phyloP scores from a whole-genome alignment of 2,888 invertebrate species.

The Ischnura elegans region DNA sequence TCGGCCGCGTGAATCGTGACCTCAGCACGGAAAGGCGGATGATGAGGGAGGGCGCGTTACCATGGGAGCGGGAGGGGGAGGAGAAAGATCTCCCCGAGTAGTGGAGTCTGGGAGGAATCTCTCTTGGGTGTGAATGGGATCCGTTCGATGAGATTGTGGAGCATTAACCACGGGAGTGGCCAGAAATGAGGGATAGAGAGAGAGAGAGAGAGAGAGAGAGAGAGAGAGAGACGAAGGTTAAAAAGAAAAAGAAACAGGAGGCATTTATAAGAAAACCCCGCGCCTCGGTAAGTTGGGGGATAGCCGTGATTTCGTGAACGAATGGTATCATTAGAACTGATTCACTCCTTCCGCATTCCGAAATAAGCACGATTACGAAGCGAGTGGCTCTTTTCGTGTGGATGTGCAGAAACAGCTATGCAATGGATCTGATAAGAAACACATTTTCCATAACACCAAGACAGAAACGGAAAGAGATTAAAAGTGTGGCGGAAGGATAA shows the following conservation, averaged over 20 bases:
- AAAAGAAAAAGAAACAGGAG: background rate
- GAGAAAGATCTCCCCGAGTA: background rate
- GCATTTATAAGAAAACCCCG: constrained; percentile 32
- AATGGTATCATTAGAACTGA: constrained; percentile 34
- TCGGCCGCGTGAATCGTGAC: background rate
- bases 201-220: background rate
- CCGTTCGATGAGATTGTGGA: background rate
- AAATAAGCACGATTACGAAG: background rate
- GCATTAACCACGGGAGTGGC: background rate
- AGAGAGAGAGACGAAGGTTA: background rate
- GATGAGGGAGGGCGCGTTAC: background rate
- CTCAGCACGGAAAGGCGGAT: background rate
- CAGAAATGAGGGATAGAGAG: background rate
- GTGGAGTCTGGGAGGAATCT: background rate
- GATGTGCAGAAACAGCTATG: background rate
- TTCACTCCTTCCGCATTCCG: constrained; percentile 60
- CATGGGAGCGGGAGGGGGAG: background rate
- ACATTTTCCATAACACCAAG: background rate
- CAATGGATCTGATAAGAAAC: background rate
- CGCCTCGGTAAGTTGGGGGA: background rate
- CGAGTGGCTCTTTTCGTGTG: background rate
- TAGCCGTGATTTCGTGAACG: constrained; percentile 32
- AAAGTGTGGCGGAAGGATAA: background rate
- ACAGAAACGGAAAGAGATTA: background rate
- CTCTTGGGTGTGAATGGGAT: constrained; percentile 8